These are phyloP conservation scores for Diabrotica virgifera DNA, from an alignment of 1,140 invertebrate species.

Conservation along the genomic window DNA sequence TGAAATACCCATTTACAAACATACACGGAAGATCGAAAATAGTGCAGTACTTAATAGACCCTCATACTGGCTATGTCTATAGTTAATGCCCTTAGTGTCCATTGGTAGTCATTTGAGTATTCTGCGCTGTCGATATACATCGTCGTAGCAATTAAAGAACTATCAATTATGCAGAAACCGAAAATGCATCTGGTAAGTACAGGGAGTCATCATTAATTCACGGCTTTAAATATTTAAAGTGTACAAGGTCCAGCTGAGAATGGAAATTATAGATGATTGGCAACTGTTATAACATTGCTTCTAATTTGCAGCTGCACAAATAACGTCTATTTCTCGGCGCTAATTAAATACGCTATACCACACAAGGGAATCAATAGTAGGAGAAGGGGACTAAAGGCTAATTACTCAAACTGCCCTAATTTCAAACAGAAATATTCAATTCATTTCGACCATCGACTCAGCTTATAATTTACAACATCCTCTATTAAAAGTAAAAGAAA, in stretches of 20 bases:
- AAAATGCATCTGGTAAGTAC: constrained; percentile 17
- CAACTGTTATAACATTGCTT: constrained; percentile 37
- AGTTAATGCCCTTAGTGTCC: neutral
- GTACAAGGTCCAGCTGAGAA: constrained; percentile 23
- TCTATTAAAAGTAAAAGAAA: too few species aligned
- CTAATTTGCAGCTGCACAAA: constrained; percentile 42
- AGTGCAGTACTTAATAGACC: too few species aligned
- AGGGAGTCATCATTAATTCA: constrained; percentile 16
- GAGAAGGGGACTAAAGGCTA: constrained; percentile 26
- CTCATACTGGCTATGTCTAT: too few species aligned
- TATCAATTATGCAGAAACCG: constrained; percentile 10
- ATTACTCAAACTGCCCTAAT: constrained; percentile 16
- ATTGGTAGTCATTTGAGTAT: neutral
- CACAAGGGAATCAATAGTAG: constrained; percentile 39
- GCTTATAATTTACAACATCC: too few species aligned
- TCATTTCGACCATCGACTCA: neutral
- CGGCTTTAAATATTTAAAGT: constrained; percentile 34
- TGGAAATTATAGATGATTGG: constrained; percentile 41
- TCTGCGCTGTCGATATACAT: constrained; percentile 5
- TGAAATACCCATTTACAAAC: too few species aligned
- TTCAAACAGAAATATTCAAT: neutral
- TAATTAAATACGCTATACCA: constrained; percentile 42
- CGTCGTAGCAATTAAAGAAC: constrained; percentile 16
- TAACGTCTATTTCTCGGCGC: constrained; percentile 41
- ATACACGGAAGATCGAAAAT: too few species aligned